Evolutionary conservation across 1,140 invertebrate species (phyloP), one percentile per base, ranked within the genome.

Genomic region (Anoplophora glabripennis): DNA sequence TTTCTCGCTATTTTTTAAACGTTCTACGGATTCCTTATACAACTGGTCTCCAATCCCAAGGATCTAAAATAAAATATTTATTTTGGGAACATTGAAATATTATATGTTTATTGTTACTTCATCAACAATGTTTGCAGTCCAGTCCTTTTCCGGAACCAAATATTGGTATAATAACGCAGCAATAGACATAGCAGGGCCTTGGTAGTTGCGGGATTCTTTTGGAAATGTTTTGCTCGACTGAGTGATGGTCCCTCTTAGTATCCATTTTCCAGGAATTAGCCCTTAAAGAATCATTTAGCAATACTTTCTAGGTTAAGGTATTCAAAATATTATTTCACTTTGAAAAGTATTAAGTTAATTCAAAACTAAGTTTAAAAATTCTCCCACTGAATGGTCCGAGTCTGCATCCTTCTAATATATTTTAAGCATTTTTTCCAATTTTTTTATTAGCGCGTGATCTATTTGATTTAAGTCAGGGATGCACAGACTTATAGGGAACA

Each of bases 141-240:
- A 81, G 0, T 72, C 64, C 4, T 68, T 59, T 0, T 77, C 68
- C 2, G 72, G 68, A 1, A 75, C 48, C 5, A 81, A 55, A 28
- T 77, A 69, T 46, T 46, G 35, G 37, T 65, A 68, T 0, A 76
- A 71, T 62, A 81, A 70, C 0, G 79, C 75, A 1, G 80, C 75
- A 3, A 77, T 74, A 1, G 77, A 75, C 1, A 68, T 75, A 0
- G 81, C 79, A 3, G 80, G 80, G 44, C 79, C 78, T 62, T 82
- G 81, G 10, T 73, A 76, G 18, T 77, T 76, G 37, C 81, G 70
- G 14, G 76, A 75, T 33, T 78, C 75, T 35, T 73, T 72, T 0
- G 75, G 72, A 64, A 80, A 82, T 36, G 73, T 66, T 3, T 63
- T 68, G 59, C 79, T 77, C 0, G 67, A 75, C 55, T 82, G 80